These are phyloP conservation scores for Catharus bicknelli DNA, from an alignment of 2,113 vertebrate genomes.

Conservation along the genomic window DNA sequence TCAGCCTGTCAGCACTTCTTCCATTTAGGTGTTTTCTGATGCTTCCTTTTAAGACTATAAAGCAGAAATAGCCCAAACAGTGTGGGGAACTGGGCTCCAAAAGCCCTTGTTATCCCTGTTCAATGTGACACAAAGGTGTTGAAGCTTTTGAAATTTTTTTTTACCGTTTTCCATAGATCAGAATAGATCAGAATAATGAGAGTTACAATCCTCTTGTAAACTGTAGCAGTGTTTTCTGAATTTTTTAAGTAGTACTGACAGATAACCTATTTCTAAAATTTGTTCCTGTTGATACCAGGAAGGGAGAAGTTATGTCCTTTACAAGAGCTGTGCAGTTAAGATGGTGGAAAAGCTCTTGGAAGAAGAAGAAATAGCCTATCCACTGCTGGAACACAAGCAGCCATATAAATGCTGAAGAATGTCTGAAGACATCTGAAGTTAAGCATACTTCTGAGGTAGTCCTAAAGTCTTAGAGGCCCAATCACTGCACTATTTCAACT, in stretches of 20 bases:
- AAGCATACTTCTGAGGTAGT: neutral
- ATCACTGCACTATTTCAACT: neutral
- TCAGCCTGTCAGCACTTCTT: conserved; percentile 56
- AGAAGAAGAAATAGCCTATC: neutral
- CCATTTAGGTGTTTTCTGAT: conserved; percentile 50
- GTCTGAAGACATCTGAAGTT: neutral
- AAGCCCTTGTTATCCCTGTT: neutral
- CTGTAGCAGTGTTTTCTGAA: neutral
- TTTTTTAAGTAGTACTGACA: neutral
- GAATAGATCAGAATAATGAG: neutral
- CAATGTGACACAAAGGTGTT: neutral
- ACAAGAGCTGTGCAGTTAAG: neutral
- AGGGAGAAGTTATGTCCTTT: neutral
- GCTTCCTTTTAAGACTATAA: conserved; percentile 15
- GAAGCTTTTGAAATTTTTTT: neutral
- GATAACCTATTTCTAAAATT: neutral
- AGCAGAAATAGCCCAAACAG: neutral
- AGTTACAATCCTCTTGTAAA: neutral
- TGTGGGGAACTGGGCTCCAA: neutral
- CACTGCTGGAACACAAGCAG: neutral
- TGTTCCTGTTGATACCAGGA: neutral
- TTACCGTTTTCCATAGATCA: neutral
- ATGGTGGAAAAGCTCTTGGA: neutral
- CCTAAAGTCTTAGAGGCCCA: neutral
- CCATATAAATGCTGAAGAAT: neutral